Evolutionary conservation across 2,113 vertebrate species (phyloP).

Genomic region (Nycticryphes semicollaris): DNA sequence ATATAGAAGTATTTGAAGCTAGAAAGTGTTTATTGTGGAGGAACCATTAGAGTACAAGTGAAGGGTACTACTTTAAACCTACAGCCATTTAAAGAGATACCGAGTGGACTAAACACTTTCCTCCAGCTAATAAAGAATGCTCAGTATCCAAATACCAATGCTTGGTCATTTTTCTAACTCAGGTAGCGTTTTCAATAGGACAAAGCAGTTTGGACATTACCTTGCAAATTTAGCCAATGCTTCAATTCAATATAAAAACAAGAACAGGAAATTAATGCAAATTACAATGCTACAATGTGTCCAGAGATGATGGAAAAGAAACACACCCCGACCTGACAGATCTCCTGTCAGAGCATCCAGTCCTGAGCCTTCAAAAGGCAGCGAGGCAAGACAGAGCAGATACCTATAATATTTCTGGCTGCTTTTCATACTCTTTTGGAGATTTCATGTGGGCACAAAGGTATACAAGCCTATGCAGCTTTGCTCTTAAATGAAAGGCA

Average conservation of each 20-base stretch:
- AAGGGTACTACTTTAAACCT: background rate
- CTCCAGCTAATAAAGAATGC: background rate
- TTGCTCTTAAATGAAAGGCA: background rate
- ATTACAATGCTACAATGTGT: background rate
- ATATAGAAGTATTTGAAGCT: background rate
- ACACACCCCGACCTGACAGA: fast-evolving
- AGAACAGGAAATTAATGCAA: background rate
- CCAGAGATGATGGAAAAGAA: background rate
- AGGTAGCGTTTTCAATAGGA: background rate
- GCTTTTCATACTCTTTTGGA: background rate
- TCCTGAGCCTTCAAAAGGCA: background rate
- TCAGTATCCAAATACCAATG: background rate
- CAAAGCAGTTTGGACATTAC: background rate
- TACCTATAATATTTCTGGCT: background rate
- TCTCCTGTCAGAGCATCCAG: fast-evolving
- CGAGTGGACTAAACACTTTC: background rate
- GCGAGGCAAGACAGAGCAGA: background rate
- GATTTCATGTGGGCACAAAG: background rate
- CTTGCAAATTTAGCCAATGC: background rate
- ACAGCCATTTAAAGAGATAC: background rate
- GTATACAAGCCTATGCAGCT: background rate
- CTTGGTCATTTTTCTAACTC: background rate
- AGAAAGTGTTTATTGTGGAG: background rate
- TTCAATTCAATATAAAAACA: background rate
- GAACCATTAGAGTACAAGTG: background rate